Evolutionary conservation across 2,797 vertebrate genomes (phyloP).

Genomic region (Tauraco hartlaubi): DNA sequence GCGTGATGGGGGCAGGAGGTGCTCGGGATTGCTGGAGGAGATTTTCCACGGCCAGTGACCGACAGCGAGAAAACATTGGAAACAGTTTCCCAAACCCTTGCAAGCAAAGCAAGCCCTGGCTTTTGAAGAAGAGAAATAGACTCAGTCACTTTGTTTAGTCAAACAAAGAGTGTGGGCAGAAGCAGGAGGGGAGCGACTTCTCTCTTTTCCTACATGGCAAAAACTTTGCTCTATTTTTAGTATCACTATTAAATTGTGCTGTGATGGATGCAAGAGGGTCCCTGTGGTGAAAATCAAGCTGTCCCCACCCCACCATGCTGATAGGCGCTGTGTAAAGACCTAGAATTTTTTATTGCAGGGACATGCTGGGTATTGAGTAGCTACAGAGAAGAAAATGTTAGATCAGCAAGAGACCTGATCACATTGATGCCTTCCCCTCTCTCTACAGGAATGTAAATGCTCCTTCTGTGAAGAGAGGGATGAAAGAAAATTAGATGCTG

Average conservation of each 20-base stretch:
- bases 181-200: neutral
- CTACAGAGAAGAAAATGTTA: constrained; percentile 4
- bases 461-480: neutral
- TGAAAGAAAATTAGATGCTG: neutral
- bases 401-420: neutral
- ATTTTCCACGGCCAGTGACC: neutral
- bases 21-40: neutral
- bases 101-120: neutral
- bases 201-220: neutral
- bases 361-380: neutral
- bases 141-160: neutral
- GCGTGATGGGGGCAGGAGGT: neutral
- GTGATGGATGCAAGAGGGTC: neutral
- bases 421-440: neutral
- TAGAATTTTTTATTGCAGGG: neutral
- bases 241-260: neutral
- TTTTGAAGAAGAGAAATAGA: neutral
- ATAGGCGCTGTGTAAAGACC: neutral
- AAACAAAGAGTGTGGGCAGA: neutral
- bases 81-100: neutral
- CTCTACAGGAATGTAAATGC: neutral
- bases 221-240: neutral
- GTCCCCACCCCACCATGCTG: neutral
- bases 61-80: neutral
- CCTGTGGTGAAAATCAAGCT: neutral